A percentile compares a stretch with the other conserved stretches of the same genome.
phyloP scores from a whole-genome alignment of 1,140 invertebrate genomes.

The Atta texana region DNA sequence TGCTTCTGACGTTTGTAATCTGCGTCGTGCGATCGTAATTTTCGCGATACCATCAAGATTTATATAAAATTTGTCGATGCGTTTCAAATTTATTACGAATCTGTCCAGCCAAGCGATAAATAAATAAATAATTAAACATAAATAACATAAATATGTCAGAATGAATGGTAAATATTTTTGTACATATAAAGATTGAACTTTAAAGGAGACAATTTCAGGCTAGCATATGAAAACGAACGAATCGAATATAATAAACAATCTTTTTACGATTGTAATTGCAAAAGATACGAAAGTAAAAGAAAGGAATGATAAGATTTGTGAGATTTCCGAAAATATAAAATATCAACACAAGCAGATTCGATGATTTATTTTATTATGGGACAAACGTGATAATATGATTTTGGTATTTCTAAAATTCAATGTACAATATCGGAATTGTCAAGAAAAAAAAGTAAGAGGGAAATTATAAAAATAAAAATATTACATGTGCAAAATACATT shows the following conservation, averaged over 20 bases:
- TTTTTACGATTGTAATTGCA: background rate
- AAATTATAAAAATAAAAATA: background rate
- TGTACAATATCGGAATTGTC: background rate
- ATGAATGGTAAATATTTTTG: constrained; percentile 7
- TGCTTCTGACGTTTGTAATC: background rate
- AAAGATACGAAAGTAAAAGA: background rate
- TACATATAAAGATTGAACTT: background rate
- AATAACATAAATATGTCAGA: background rate
- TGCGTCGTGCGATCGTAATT: background rate
- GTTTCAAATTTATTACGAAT: constrained; percentile 5
- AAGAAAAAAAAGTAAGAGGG: background rate
- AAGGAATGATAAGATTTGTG: background rate
- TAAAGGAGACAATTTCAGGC: background rate
- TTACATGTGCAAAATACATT: background rate
- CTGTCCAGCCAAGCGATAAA: background rate
- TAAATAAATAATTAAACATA: constrained; percentile 11
- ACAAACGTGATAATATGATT: background rate
- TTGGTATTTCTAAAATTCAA: background rate
- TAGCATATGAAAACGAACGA: background rate
- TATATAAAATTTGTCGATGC: constrained; percentile 3
- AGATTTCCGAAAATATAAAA: background rate
- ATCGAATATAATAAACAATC: background rate
- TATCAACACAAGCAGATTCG: background rate
- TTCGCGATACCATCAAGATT: background rate
- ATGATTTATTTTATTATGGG: background rate